Conservation (phyloP, 2,888 invertebrate genomes). For the Aspidiotus destructor region DNA sequence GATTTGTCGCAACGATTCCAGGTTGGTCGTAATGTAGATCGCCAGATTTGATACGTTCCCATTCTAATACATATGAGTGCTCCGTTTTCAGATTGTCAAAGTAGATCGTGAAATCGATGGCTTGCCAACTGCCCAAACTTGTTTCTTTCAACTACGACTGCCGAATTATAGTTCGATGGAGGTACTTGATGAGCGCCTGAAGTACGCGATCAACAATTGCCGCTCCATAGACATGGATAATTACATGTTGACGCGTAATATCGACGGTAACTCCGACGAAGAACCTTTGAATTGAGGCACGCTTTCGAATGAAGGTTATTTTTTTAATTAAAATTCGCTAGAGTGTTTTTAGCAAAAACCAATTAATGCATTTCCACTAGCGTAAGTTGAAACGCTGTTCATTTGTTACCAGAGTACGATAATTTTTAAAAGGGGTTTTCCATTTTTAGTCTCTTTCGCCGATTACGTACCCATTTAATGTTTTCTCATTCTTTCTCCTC, state of each 20-base stretch:
- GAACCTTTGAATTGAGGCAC: constrained; percentile 38
- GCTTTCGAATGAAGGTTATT: too few species aligned
- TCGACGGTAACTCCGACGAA: constrained; percentile 46
- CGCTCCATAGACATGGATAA: constrained; percentile 60
- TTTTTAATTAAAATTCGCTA: too few species aligned
- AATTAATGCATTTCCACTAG: too few species aligned
- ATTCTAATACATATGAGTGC: neutral
- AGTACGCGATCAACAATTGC: constrained; percentile 58
- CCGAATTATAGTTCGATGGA: constrained; percentile 53
- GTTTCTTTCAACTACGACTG: constrained; percentile 53
- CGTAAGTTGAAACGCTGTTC: too few species aligned
- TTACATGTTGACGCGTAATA: constrained; percentile 56
- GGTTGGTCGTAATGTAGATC: constrained; percentile 39
- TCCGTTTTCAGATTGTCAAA: constrained; percentile 45
- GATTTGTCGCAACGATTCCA: constrained; percentile 57
- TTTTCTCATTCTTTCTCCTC: too few species aligned
- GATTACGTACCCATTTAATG: too few species aligned
- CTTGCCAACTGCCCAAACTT: constrained; percentile 55
- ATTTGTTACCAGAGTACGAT: too few species aligned
- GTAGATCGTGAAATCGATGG: constrained; percentile 51
- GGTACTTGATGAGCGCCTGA: constrained; percentile 51
- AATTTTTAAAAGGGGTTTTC: too few species aligned
- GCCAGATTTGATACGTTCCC: too few species aligned
- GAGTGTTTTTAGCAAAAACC: too few species aligned
- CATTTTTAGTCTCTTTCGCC: too few species aligned